Percentiles rank a stretch among this genome's conserved stretches.
Evolutionary conservation across 1,140 invertebrate genomes (phyloP).

Genomic region (Bombus superbus): DNA sequence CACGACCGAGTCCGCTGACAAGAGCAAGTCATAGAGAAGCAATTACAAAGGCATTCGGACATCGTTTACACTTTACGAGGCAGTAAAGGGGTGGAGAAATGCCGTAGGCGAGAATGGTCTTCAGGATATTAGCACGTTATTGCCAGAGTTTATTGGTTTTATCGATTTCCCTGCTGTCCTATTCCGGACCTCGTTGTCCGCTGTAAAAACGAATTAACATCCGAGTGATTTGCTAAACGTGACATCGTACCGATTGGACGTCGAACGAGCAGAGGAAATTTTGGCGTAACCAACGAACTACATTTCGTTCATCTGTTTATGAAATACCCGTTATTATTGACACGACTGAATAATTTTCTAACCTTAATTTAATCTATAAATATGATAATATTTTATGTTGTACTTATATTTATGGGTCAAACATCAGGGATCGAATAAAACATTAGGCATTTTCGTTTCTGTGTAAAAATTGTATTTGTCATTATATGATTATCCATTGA

Average conservation of each 20-base stretch:
- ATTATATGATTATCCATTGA: too few species aligned
- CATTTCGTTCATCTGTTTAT: background rate
- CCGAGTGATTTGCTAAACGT: conserved; percentile 50
- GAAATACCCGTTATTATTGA: background rate
- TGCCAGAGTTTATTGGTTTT: conserved; percentile 76
- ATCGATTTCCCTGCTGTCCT: conserved; percentile 71
- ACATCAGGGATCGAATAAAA: background rate
- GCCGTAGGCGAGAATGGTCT: conserved; percentile 75
- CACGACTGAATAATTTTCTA: background rate
- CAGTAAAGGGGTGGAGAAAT: conserved; percentile 52
- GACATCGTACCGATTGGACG: conserved; percentile 36
- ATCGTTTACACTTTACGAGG: conserved; percentile 64
- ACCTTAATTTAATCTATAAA: background rate
- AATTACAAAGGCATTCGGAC: conserved; percentile 66
- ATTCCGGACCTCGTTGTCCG: conserved; percentile 53
- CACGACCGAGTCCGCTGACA: conserved; percentile 50
- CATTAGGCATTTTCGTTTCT: background rate
- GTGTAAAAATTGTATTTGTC: background rate
- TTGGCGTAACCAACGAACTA: too few species aligned
- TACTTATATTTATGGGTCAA: background rate
- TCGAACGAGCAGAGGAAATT: background rate
- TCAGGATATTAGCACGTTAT: conserved; percentile 79
- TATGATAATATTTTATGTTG: background rate
- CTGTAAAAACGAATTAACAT: conserved; percentile 72
- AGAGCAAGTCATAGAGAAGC: conserved; percentile 60